Evolutionary conservation across 1,140 invertebrate species (phyloP).

Genomic region (Monomorium pharaonis): DNA sequence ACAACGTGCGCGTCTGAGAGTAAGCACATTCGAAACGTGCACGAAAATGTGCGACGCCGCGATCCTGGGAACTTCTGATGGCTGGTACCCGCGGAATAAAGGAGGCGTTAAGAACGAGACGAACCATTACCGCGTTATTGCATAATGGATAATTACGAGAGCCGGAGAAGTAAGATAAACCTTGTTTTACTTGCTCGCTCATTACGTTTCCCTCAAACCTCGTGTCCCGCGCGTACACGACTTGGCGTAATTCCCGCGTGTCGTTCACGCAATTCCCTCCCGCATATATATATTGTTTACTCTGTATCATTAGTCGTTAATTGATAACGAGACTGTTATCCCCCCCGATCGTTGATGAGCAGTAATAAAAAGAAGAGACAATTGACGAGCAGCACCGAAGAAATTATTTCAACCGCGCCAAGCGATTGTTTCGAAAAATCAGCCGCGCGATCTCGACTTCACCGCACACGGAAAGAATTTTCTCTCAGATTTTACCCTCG

Average conservation of each 20-base stretch:
- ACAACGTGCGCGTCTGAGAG: conserved; percentile 14
- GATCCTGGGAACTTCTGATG: conserved; percentile 51
- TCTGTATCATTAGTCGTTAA: conserved; percentile 24
- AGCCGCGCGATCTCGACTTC: neutral
- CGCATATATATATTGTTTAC: neutral
- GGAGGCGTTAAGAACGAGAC: conserved; percentile 50
- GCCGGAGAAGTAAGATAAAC: conserved; percentile 49
- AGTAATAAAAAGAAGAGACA: neutral
- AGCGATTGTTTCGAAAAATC: neutral
- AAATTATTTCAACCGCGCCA: neutral
- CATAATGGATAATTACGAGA: conserved; percentile 61
- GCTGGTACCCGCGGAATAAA: conserved; percentile 48
- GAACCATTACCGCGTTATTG: conserved; percentile 57
- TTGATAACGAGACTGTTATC: neutral
- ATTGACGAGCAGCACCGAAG: too few relatives aligned
- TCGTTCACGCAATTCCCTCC: conserved; percentile 35
- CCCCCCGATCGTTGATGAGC: neutral
- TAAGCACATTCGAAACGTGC: neutral
- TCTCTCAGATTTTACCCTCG: too few relatives aligned
- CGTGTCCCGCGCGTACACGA: conserved; percentile 27
- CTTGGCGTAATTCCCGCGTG: conserved; percentile 17
- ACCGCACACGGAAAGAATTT: too few relatives aligned
- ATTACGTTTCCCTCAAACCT: conserved; percentile 38
- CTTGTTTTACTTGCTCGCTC: conserved; percentile 53
- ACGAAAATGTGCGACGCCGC: conserved; percentile 28